phyloP scores from a whole-genome alignment of 2,888 invertebrate genomes.

The Dromius quadrimaculatus region DNA sequence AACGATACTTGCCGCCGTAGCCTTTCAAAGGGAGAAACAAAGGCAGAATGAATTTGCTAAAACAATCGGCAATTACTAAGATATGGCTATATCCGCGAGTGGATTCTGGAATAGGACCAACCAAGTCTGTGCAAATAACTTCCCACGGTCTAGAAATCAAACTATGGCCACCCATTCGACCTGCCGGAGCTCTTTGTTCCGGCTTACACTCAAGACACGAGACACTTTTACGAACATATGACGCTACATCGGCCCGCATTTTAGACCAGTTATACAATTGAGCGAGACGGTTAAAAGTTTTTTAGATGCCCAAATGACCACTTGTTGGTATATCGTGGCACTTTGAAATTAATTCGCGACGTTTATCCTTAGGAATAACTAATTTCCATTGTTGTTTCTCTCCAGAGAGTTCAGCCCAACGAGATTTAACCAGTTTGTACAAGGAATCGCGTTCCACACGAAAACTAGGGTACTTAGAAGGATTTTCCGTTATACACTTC shows the following conservation, averaged over 20 bases:
- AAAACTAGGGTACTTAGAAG: neutral
- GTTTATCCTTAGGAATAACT: neutral
- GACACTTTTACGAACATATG: slow-evolving; percentile 55
- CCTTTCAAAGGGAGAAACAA: slow-evolving; percentile 53
- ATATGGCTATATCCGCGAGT: slow-evolving; percentile 45
- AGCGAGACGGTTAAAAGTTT: neutral
- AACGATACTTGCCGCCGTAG: slow-evolving; percentile 47
- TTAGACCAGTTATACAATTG: neutral
- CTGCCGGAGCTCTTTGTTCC: slow-evolving; percentile 52
- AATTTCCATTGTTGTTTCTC: neutral
- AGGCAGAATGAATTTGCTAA: slow-evolving; percentile 55
- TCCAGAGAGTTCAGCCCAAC: neutral
- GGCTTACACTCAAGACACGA: slow-evolving; percentile 56
- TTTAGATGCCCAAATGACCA: neutral
- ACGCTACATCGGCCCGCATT: slow-evolving; percentile 41
- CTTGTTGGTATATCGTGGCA: neutral
- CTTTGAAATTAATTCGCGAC: neutral
- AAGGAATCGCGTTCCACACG: neutral
- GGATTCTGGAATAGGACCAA: slow-evolving; percentile 52
- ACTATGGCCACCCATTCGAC: slow-evolving; percentile 55
- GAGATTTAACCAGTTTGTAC: neutral
- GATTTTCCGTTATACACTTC: neutral
- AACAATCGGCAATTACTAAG: slow-evolving; percentile 51
- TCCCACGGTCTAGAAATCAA: slow-evolving; percentile 50
- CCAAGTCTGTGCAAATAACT: slow-evolving; percentile 54